Evolutionary conservation across 2,797 vertebrate species (phyloP).

Genomic region (Falco columbarius): DNA sequence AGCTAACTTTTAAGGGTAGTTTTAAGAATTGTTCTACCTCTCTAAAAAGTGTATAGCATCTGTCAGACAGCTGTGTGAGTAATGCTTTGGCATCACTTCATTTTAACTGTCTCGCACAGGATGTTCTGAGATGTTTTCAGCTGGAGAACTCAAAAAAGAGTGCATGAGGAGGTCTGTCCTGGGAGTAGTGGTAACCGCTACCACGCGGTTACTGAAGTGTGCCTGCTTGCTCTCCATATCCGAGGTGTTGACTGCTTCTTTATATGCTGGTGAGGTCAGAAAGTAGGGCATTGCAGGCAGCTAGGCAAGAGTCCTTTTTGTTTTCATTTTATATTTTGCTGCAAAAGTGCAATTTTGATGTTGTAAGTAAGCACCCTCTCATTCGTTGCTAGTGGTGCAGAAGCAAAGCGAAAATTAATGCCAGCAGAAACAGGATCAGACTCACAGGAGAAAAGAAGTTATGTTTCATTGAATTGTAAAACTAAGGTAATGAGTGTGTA

Average conservation of each 20-base stretch:
- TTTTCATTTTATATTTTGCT: not conserved
- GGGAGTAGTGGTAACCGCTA: not conserved
- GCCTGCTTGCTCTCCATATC: not conserved
- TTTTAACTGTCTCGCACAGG: not conserved
- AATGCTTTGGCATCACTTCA: not conserved
- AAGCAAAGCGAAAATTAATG: not conserved
- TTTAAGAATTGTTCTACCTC: not conserved
- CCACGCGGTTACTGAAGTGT: not conserved
- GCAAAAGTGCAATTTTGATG: not conserved
- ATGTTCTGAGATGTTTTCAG: not conserved
- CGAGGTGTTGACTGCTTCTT: not conserved
- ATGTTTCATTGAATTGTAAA: slow-evolving; percentile 52
- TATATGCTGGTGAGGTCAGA: not conserved
- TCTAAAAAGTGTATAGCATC: fast-evolving
- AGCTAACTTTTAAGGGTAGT: not conserved
- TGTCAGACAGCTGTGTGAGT: not conserved
- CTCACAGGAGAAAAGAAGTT: not conserved
- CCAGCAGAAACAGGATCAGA: not conserved
- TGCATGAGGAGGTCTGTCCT: not conserved
- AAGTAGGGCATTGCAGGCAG: not conserved
- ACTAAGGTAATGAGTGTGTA: slow-evolving; percentile 56
- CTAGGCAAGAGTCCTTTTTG: not conserved
- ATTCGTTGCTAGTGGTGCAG: not conserved
- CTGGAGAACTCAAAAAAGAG: not conserved
- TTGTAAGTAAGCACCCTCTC: not conserved